A percentile compares a stretch with the other conserved stretches of the same genome.
Evolutionary conservation across 2,113 vertebrate species (phyloP).

Genomic region (Xenopus laevis): DNA sequence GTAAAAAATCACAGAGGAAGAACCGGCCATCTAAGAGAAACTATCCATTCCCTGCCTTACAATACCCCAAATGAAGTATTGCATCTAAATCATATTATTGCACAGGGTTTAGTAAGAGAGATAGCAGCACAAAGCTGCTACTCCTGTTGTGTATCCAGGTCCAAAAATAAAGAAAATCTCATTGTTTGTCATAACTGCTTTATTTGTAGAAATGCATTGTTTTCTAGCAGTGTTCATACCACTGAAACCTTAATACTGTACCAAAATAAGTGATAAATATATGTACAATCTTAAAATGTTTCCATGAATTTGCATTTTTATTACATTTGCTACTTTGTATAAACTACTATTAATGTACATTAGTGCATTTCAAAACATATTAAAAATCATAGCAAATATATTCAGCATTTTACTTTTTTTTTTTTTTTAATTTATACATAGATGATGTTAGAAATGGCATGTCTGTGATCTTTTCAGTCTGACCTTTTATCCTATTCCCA

Average conservation of each 20-base stretch:
- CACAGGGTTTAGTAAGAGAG: no score
- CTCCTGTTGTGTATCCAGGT: no score
- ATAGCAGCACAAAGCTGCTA: no score
- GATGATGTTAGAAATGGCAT: slow-evolving; percentile 5
- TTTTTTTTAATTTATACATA: slow-evolving; percentile 26
- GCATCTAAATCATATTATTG: no score
- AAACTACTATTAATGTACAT: slow-evolving; percentile 54
- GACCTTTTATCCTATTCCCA: no score
- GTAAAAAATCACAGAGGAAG: no score
- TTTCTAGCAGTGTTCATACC: slow-evolving; percentile 47
- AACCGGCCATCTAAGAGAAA: no score
- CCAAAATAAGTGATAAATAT: slow-evolving; percentile 47
- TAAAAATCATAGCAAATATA: slow-evolving; percentile 52
- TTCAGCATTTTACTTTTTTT: slow-evolving; percentile 46
- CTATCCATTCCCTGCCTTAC: no score
- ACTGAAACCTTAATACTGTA: slow-evolving; percentile 49
- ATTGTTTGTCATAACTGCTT: slow-evolving; percentile 60
- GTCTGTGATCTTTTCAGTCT: no score
- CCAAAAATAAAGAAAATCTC: not conserved
- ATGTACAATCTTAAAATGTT: slow-evolving; percentile 55
- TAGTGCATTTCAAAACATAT: slow-evolving; percentile 52
- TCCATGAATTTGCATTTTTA: slow-evolving; percentile 31
- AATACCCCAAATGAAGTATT: no score
- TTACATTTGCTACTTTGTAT: slow-evolving; percentile 48
- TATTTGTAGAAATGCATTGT: slow-evolving; percentile 47